Conservation (phyloP, 2,888 invertebrate species). For the Nineta flava region DNA sequence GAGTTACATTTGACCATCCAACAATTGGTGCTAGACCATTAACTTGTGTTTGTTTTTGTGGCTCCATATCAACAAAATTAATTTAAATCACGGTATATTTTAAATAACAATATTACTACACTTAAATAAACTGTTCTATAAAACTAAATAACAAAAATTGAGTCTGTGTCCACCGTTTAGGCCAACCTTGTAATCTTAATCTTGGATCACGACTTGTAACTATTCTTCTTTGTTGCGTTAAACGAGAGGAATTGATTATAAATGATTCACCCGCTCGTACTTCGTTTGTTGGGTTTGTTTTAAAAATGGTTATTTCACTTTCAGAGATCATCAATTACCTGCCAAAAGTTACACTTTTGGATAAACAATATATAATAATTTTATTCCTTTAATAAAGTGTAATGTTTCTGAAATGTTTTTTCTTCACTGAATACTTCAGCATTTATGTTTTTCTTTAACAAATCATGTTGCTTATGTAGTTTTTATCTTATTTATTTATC, state of each 20-base stretch:
- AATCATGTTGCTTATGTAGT: too few species aligned
- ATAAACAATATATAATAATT: not conserved
- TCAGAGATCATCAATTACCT: conserved; percentile 8
- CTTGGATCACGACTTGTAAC: not conserved
- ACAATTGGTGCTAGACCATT: conserved; percentile 2
- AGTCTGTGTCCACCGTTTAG: conserved; percentile 3
- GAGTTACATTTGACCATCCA: conserved; percentile 1
- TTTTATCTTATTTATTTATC: too few species aligned
- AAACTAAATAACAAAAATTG: not conserved
- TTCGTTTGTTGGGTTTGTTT: not conserved
- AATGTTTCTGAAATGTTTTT: too few species aligned
- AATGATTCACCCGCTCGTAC: not conserved
- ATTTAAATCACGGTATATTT: not conserved
- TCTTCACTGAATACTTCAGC: too few species aligned
- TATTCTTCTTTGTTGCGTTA: not conserved
- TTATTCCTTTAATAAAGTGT: too few species aligned
- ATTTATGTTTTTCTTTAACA: too few species aligned
- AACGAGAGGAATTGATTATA: not conserved
- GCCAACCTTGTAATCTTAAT: conserved; percentile 4
- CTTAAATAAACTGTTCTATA: not conserved
- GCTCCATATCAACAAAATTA: not conserved
- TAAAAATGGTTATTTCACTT: conserved; percentile 2
- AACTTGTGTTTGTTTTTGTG: not conserved
- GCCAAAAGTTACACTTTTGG: conserved; percentile 5
- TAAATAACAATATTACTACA: not conserved